Conservation (phyloP, 2,113 vertebrate genomes). For the Panthera uncia region DNA sequence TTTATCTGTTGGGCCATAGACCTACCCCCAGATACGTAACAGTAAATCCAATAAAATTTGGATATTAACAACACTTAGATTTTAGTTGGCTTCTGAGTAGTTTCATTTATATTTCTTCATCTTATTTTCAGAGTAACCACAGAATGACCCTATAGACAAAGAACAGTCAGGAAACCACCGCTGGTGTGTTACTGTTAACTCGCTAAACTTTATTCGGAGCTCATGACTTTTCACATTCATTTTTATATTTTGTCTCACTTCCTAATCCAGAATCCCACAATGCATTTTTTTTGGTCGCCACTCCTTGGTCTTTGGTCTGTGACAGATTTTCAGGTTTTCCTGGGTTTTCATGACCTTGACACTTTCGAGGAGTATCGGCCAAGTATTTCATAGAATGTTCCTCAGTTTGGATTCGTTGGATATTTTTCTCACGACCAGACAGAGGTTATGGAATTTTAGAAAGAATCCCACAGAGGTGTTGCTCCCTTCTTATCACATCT, state of each 20-base stretch:
- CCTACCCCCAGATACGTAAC: background rate
- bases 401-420: background rate
- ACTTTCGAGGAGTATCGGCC: background rate
- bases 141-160: background rate
- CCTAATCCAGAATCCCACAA: background rate
- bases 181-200: background rate
- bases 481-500: accelerated
- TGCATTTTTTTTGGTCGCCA: background rate
- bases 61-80: background rate
- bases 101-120: background rate
- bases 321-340: background rate
- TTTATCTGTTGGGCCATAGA: background rate
- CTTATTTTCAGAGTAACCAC: background rate
- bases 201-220: background rate
- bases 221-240: background rate
- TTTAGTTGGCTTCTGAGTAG: background rate
- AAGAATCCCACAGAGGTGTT: background rate
- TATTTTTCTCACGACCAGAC: background rate
- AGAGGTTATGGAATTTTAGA: background rate
- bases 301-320: background rate
- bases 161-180: background rate
- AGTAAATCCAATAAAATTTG: background rate
- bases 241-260: background rate
- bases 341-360: background rate
- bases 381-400: background rate